Base-by-base conservation (phyloP, 2,888 invertebrate species). In the Xanthostigma xanthostigma region DNA sequence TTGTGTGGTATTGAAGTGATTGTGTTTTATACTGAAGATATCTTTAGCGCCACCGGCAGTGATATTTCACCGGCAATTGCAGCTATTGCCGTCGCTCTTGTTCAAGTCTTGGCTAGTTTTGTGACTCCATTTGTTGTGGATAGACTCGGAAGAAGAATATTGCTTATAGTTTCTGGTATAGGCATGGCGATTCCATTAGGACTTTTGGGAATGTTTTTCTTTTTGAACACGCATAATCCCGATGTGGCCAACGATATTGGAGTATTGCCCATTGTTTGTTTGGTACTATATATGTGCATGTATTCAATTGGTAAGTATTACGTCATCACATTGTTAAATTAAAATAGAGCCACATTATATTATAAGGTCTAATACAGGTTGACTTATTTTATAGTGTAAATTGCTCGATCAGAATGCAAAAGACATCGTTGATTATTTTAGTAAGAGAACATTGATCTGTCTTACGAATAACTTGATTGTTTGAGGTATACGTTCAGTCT, bases 1-100 rank as follows among this genome's bases (percentile, higher is more conserved):
- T 70, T 89, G 53, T 79, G 81, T 1, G 88, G 88, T 1, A 83
- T 88, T 59, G 87, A 87, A 64, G 83, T 85, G 0, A 81, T 90
- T 1, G 72, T 89, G 3, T 86, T 87, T 64, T 88, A 86, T 64
- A 79, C 84, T 57, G 78, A 83, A 54, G 69, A 66, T 37, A 86
- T 88, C 57, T 88, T 88, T 60, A 60, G 66, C 2, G 75, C 74
- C 1, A 81, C 91, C 1, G 79, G 79, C 3, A 75, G 78, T 0
- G 60, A 67, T 0, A 58, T 87, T 2, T 69, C 79, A 41, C 69
- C 82, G 0, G 71, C 78, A 4, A 59, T 78, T 34, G 79, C 82
- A 0, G 81, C 88, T 9, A 86, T 91, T 45, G 78, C 89, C 46
- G 76, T 91, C 46, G 79, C 84, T 9, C 61, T 71, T 13, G 84